These are phyloP conservation scores for Syngnathus rostellatus DNA, from an alignment of 2,797 vertebrate species.

Conservation along the genomic window DNA sequence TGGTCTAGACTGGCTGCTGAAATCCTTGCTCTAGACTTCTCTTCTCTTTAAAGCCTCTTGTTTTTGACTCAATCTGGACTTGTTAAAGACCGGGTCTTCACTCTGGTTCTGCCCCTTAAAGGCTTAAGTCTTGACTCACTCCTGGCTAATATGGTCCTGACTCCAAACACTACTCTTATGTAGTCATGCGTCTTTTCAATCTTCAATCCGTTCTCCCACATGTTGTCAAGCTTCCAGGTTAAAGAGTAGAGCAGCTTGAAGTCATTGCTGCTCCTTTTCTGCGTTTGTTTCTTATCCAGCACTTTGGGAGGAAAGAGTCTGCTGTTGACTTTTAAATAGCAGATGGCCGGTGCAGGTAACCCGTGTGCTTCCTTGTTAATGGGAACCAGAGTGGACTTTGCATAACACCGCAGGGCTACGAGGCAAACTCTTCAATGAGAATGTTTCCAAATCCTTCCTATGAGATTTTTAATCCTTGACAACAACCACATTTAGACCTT, in stretches of 20 bases:
- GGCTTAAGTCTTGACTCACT: background rate
- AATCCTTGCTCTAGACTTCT: background rate
- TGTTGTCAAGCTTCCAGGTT: slow-evolving; percentile 62
- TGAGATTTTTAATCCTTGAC: background rate
- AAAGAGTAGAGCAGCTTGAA: slow-evolving; percentile 34
- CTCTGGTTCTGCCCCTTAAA: background rate
- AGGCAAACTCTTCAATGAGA: background rate
- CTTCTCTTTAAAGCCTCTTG: background rate
- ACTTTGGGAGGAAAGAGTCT: slow-evolving; percentile 14
- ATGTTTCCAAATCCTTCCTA: background rate
- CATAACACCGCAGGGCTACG: background rate
- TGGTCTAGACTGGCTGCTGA: background rate
- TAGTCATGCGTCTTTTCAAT: slow-evolving; percentile 32
- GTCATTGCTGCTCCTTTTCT: slow-evolving; percentile 17
- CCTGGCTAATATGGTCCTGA: background rate
- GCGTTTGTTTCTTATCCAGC: slow-evolving; percentile 30
- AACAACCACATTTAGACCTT: background rate
- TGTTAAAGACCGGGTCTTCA: background rate
- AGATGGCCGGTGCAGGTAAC: slow-evolving; percentile 50
- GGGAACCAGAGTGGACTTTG: background rate
- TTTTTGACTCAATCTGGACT: background rate
- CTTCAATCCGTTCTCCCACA: slow-evolving; percentile 50
- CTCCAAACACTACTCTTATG: slow-evolving; percentile 19
- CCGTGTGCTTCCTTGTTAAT: background rate
- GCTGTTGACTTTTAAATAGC: slow-evolving; percentile 60